phyloP scores from a whole-genome alignment of 37 sponge, comb jelly and placozoan genomes.

The Spongilla lacustris region DNA sequence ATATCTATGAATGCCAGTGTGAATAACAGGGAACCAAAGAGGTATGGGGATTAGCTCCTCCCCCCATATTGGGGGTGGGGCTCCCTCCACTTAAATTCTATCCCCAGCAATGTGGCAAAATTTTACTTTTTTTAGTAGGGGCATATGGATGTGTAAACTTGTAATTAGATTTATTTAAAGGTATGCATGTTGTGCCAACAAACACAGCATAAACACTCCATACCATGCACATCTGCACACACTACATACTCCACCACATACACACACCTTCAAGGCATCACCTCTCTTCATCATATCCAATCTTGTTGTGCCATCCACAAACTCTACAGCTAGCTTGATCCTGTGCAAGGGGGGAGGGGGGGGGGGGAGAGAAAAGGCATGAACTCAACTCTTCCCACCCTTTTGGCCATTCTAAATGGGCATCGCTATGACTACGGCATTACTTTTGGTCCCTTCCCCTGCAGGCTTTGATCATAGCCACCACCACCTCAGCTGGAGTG shows the following conservation, averaged over 20 bases:
- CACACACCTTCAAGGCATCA: conserved; percentile 44
- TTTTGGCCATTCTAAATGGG: too few species aligned
- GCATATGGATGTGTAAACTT: too few species aligned
- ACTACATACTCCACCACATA: not conserved
- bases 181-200: too few species aligned
- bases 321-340: conserved; percentile 50
- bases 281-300: conserved; percentile 49
- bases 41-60: too few species aligned
- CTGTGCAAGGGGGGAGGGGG: conserved; percentile 2
- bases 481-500: conserved; percentile 45
- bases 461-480: conserved; percentile 6
- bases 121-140: too few species aligned
- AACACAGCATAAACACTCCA: not conserved
- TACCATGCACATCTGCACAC: not conserved
- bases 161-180: too few species aligned
- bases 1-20: too few species aligned
- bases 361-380: not conserved
- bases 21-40: too few species aligned
- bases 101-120: too few species aligned
- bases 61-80: too few species aligned
- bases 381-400: not conserved
- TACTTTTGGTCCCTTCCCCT: conserved; percentile 9
- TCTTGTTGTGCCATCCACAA: conserved; percentile 68
- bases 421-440: not conserved
- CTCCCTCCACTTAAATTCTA: too few species aligned